Evolutionary conservation across 2,888 invertebrate species (phyloP), one percentile per base, ranked within the genome.

Genomic region (Polymixis lichenea): DNA sequence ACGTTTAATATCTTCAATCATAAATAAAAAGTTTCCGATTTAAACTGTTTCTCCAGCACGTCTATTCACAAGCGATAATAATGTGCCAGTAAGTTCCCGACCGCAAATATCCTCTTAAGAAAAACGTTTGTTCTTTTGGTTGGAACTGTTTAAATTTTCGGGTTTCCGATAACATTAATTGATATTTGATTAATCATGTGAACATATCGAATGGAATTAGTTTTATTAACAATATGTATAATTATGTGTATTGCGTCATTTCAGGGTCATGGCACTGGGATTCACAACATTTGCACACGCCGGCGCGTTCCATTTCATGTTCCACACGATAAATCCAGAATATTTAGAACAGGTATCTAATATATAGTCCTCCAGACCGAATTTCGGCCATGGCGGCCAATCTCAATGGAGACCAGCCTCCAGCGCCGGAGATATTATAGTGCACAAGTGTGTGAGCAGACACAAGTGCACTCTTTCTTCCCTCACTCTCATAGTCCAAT

Each of bases 311-410:
- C 75, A 77, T 22, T 86, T 0, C 25, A 69, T 22, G 55, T 78
- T 72, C 32, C 22, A 85, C 60, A 80, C 55, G 15, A 56, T n/a
- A 15, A 86, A 85, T 72, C 84, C 85, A n/a, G 86, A 85, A 62
- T 15, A 1, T 58, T 71, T 84, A 58, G 85, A 85, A 75, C n/a
- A 73, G 73, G 85, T 85, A 80, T 25, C 13, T 49, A 49, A 9
- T 46, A n/a, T n/a, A n/a, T n/a, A n/a, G n/a, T n/a, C n/a, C n/a
- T n/a, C n/a, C n/a, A n/a, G n/a, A n/a, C n/a, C n/a, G n/a, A n/a
- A n/a, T n/a, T n/a, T n/a, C n/a, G n/a, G n/a, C n/a, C n/a, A n/a
- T n/a, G n/a, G n/a, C n/a, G n/a, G n/a, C n/a, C n/a, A n/a, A n/a
- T n/a, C n/a, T n/a, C n/a, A n/a, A n/a, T n/a, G n/a, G n/a, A n/a